A percentile compares a stretch with the other conserved stretches of the same genome.
Evolutionary conservation across 2,888 invertebrate species (phyloP).

Genomic region (Amiota mariae): DNA sequence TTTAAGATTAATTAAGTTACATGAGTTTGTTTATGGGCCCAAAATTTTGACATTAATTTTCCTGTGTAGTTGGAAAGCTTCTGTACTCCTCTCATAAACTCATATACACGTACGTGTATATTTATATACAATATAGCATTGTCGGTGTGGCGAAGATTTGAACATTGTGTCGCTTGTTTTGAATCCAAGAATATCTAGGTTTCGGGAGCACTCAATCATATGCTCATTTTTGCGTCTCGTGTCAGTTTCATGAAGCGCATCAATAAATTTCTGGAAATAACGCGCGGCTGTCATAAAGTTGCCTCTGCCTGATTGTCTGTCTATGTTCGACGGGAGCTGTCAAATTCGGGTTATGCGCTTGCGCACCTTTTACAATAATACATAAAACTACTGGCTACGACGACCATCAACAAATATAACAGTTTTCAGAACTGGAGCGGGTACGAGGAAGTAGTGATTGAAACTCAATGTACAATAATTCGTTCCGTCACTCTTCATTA

Average conservation of each 20-base stretch:
- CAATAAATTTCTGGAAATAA: slow-evolving; percentile 29
- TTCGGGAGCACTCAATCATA: slow-evolving; percentile 52
- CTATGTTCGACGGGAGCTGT: not conserved
- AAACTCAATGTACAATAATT: not conserved
- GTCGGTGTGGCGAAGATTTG: slow-evolving; percentile 3
- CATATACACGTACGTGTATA: not conserved
- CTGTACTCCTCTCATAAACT: slow-evolving; percentile 9
- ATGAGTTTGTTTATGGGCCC: slow-evolving; percentile 36
- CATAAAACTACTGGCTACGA: not conserved
- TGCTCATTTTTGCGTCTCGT: slow-evolving; percentile 23
- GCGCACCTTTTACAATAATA: slow-evolving; percentile 4
- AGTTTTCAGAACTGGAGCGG: not conserved
- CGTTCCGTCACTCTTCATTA: not conserved
- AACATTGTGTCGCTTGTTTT: slow-evolving; percentile 38
- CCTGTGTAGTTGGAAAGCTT: slow-evolving; percentile 9
- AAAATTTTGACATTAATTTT: slow-evolving; percentile 37
- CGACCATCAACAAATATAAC: slow-evolving; percentile 14
- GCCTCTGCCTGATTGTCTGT: not conserved
- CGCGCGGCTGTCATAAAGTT: not conserved
- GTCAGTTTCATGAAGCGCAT: slow-evolving; percentile 18
- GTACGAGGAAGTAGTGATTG: not conserved
- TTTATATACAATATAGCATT: too few species aligned
- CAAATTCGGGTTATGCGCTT: not conserved
- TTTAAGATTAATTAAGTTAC: slow-evolving; percentile 39
- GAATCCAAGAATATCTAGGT: slow-evolving; percentile 38